A percentile compares a stretch with the other conserved stretches of the same genome.
These are phyloP conservation scores for Nansenia antarctica DNA, from an alignment of 2,113 vertebrate genomes.

Conservation along the genomic window DNA sequence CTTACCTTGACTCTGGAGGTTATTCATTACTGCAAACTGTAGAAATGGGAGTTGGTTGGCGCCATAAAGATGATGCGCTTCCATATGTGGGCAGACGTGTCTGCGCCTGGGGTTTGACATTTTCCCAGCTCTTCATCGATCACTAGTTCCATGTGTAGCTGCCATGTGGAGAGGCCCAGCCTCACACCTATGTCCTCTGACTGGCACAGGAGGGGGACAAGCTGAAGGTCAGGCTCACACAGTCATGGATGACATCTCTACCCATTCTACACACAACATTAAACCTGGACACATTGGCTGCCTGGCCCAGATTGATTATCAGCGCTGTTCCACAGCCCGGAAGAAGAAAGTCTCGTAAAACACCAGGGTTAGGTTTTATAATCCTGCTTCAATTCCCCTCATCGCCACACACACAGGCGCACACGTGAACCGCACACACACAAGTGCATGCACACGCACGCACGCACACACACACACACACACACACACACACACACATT, in stretches of 20 bases:
- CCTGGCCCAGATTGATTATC: not conserved
- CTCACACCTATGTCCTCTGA: not conserved
- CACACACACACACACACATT: not conserved
- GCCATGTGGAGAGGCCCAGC: not conserved
- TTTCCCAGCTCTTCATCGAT: constrained; percentile 27
- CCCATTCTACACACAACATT: constrained; percentile 29
- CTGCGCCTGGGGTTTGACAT: constrained; percentile 25
- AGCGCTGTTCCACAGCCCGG: constrained; percentile 1
- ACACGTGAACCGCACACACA: not conserved
- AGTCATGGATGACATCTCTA: constrained; percentile 11
- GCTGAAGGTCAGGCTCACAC: constrained; percentile 32
- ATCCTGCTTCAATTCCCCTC: not conserved
- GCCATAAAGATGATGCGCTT: not conserved
- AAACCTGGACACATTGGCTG: not conserved
- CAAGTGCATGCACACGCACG: not conserved
- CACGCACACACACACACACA: not conserved
- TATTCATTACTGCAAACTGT: constrained; percentile 13
- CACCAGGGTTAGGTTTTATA: not conserved
- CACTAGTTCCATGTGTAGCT: constrained; percentile 3
- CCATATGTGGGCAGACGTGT: constrained; percentile 19
- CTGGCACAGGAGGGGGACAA: not conserved
- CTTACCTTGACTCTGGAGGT: constrained; percentile 7
- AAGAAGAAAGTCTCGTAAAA: constrained; percentile 17
- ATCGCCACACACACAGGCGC: not conserved
- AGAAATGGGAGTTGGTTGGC: not conserved